Base-by-base conservation (phyloP, 2,113 vertebrate species). In the Carlito syrichta region DNA sequence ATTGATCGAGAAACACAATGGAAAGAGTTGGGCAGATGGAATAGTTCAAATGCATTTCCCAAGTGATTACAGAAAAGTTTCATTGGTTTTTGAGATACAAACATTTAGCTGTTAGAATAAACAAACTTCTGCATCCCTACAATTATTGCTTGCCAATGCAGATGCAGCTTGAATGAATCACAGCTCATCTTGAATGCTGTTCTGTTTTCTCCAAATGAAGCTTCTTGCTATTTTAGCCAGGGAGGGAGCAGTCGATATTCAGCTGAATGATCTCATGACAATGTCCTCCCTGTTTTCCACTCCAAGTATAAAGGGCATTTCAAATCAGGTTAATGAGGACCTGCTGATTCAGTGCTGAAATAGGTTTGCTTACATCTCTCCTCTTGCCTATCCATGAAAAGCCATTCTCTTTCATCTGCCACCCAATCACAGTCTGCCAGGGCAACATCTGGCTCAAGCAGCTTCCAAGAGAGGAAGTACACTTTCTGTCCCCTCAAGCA, bases 391-490 rank as follows among this genome's bases (percentile, higher is more conserved):
- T 92, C 69, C 69, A 22, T 58, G 77, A 96, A 86, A 43, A 68
- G 89, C 13, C 14, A n/a, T 43, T 94, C 50, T 82, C 25, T 32
- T 91, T 92, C n/a, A 30, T 94, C 84, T 89, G 71, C 86, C 85
- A 91, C 94, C 97, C 90, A 96, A 19, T 96, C 92, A 62, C 77
- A 93, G 97, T 56, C 86, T 92, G 86, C 35, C 89, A 68, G 74
- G 35, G 25, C 62, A 97, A 98, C 97, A 98, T 97, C 98, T 98
- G 98, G 74, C 78, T 95, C 32, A 84, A 97, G 89, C 96, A 98
- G 97, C 98, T 98, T 96, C 62, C 84, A 58, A 12, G 66, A 97
- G 71, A 96, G 83, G 84, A 95, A 96, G 62, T 62, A 17, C 22
- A 58, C 48, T 95, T 91, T 97, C 62, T 92, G 82, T 97, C 86